Percentiles rank a stretch among this genome's conserved stretches.
Conservation (phyloP, 2,797 vertebrate species). For the Hydrocynus forskahlii region DNA sequence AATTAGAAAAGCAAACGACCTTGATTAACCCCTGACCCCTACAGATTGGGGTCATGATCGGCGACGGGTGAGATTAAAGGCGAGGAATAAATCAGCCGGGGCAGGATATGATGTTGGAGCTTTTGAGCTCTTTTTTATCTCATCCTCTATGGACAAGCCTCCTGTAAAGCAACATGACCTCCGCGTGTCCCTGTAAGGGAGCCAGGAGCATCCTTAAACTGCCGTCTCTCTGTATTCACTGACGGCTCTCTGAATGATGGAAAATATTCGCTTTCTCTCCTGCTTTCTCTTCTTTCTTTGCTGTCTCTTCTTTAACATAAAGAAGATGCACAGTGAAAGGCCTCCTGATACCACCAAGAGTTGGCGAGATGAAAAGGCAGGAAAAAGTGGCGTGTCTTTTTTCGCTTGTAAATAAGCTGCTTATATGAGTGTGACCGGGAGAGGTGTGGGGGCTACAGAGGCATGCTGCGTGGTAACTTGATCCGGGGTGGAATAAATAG, state of each 20-base stretch:
- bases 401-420: constrained; percentile 51
- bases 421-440: constrained; percentile 40
- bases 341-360: constrained; percentile 7
- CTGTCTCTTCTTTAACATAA: constrained; percentile 4
- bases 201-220: constrained; percentile 23
- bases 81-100: constrained; percentile 31
- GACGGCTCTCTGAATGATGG: constrained; percentile 9
- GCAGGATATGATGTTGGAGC: constrained; percentile 1
- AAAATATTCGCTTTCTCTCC: background rate
- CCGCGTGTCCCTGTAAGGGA: constrained; percentile 13
- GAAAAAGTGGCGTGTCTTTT: constrained; percentile 31
- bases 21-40: constrained; percentile 58
- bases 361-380: constrained; percentile 41
- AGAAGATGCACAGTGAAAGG: constrained; percentile 21
- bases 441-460: background rate
- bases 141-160: constrained; percentile 21
- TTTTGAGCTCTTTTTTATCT: constrained; percentile 21
- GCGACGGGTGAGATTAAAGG: constrained; percentile 54
- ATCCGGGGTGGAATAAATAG: constrained; percentile 52
- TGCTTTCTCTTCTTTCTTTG: background rate
- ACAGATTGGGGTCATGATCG: constrained; percentile 57
- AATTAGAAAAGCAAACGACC: constrained; percentile 65
- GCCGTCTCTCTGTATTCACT: constrained; percentile 21
- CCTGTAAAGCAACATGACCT: constrained; percentile 39
- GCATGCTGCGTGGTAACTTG: constrained; percentile 41